A percentile compares a stretch with the other conserved stretches of the same genome.
Conservation (phyloP, 2,888 invertebrate species). For the Euproctis similis region DNA sequence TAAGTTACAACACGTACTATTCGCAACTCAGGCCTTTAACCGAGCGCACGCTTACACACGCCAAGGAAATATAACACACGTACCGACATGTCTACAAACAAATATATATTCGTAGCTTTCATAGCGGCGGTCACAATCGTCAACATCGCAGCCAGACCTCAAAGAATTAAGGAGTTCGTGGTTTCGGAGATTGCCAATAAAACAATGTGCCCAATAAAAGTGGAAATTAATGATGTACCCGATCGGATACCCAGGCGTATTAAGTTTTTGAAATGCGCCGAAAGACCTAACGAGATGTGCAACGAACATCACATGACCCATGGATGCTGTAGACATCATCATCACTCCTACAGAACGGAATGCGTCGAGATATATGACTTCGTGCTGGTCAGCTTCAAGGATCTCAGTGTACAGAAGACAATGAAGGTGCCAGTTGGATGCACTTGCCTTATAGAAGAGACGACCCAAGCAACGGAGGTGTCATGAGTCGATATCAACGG, state of each 20-base stretch:
- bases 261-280: constrained; percentile 53
- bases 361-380: constrained; percentile 61
- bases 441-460: constrained; percentile 51
- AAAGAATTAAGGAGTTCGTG: constrained; percentile 29
- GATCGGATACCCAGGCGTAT: constrained; percentile 53
- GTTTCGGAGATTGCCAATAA: constrained; percentile 43
- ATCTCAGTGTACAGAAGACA: constrained; percentile 14
- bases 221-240: constrained; percentile 40
- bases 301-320: constrained; percentile 33
- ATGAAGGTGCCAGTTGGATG: constrained; percentile 57
- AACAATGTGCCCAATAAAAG: constrained; percentile 56
- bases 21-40: constrained; percentile 35
- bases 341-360: constrained; percentile 41
- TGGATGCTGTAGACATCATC: constrained; percentile 55
- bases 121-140: constrained; percentile 18
- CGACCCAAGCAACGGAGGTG: constrained; percentile 21
- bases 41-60: constrained; percentile 30
- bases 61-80: constrained; percentile 4
- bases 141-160: constrained; percentile 21
- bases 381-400: constrained; percentile 51
- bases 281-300: constrained; percentile 46
- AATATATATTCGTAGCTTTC: constrained; percentile 14
- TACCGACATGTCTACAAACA: constrained; percentile 17
- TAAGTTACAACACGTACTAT: constrained; percentile 30
- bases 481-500: constrained; percentile 11